Percentiles rank a stretch among this genome's conserved stretches.
Evolutionary conservation across 1,140 invertebrate genomes (phyloP).

Genomic region (Hycleus cichorii): DNA sequence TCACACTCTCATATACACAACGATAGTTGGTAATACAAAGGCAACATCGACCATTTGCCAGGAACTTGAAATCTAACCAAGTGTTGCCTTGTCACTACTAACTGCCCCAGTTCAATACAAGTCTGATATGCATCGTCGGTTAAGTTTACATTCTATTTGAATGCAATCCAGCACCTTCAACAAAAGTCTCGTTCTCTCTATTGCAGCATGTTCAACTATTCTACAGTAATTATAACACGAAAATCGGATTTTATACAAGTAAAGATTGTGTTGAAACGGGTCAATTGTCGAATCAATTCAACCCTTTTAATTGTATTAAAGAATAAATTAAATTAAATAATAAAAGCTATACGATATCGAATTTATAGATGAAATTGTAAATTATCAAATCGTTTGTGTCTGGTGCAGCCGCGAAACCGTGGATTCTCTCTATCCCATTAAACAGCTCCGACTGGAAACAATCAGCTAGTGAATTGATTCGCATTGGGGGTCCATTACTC

Average conservation of each 20-base stretch:
- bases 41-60: constrained; percentile 5
- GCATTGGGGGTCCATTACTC: constrained; percentile 41
- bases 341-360: too few species aligned
- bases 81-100: constrained; percentile 8
- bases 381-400: constrained; percentile 36
- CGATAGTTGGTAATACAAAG: too few species aligned
- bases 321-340: too few species aligned
- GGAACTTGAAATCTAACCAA: constrained; percentile 4
- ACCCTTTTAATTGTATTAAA: too few species aligned
- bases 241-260: too few species aligned
- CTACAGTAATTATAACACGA: too few species aligned
- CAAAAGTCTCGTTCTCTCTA: too few species aligned
- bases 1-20: neutral
- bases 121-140: neutral
- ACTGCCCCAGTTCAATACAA: constrained; percentile 4
- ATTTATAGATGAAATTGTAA: constrained; percentile 26
- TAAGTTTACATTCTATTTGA: too few species aligned
- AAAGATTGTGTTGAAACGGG: too few species aligned
- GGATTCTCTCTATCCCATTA: constrained; percentile 36
- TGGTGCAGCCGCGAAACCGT: constrained; percentile 31
- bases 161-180: too few species aligned
- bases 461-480: constrained; percentile 41
- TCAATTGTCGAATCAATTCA: too few species aligned
- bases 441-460: constrained; percentile 39
- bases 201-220: too few species aligned